Evolutionary conservation across 2,113 vertebrate genomes (phyloP).

Genomic region (Nestor notabilis): DNA sequence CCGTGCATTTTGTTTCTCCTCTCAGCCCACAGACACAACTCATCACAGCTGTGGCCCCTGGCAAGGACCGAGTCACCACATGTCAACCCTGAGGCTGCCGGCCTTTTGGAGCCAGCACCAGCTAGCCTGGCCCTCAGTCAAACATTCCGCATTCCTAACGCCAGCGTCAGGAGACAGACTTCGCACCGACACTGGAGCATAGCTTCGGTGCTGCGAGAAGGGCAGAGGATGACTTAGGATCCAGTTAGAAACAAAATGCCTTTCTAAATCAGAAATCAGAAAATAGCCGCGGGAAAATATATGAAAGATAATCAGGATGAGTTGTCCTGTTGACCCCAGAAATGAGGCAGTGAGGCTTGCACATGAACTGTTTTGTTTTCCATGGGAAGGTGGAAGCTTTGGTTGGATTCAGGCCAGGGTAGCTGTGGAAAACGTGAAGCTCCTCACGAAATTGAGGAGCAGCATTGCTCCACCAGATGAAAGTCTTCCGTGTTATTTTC

Average conservation of each 20-base stretch:
- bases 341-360: rapidly evolving
- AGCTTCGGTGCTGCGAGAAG: not conserved
- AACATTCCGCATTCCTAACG: not conserved
- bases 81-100: rapidly evolving
- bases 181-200: not conserved
- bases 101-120: rapidly evolving
- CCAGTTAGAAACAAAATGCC: not conserved
- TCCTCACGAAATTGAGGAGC: not conserved
- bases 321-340: not conserved
- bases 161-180: not conserved
- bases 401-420: not conserved
- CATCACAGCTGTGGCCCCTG: not conserved
- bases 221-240: not conserved
- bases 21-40: not conserved
- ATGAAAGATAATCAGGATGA: not conserved
- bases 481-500: not conserved
- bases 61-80: rapidly evolving
- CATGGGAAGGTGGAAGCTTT: not conserved
- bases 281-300: not conserved
- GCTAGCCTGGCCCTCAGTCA: not conserved
- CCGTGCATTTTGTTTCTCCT: rapidly evolving
- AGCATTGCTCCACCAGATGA: not conserved
- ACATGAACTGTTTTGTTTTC: not conserved
- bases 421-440: not conserved
- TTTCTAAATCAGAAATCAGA: not conserved